These are phyloP conservation scores for Parasteatoda lunata DNA, from an alignment of 2,888 invertebrate genomes.

Conservation along the genomic window DNA sequence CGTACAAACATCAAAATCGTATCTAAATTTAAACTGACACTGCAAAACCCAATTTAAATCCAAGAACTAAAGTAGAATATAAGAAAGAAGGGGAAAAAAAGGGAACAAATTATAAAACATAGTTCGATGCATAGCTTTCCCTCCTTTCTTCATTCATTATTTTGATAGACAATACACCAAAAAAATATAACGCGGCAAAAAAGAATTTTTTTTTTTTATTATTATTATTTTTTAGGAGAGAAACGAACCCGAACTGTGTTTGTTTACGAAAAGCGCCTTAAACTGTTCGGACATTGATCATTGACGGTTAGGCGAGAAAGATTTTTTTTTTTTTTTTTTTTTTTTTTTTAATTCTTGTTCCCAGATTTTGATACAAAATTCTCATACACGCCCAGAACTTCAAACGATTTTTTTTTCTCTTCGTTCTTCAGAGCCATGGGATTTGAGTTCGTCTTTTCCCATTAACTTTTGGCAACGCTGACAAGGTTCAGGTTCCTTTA, in stretches of 20 bases:
- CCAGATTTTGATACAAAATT: conserved; percentile 24
- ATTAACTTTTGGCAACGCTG: conserved; percentile 37
- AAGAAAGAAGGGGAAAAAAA: not conserved
- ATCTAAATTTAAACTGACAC: too few species aligned
- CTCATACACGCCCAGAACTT: conserved; percentile 7
- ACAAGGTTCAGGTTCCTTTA: conserved; percentile 24
- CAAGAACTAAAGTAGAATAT: too few species aligned
- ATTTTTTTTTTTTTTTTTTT: conserved; percentile 12
- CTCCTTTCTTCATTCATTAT: not conserved
- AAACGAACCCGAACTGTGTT: not conserved
- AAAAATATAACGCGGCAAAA: not conserved
- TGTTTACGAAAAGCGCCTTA: conserved; percentile 1
- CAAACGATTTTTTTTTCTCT: conserved; percentile 6
- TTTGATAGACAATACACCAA: not conserved
- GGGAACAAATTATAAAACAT: not conserved
- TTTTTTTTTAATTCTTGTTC: not conserved
- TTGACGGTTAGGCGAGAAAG: not conserved
- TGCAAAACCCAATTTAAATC: too few species aligned
- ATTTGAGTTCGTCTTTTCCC: conserved; percentile 45
- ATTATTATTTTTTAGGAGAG: not conserved
- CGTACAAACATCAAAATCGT: too few species aligned
- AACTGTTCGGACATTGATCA: conserved; percentile 26
- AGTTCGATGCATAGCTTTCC: not conserved
- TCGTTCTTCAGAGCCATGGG: not conserved
- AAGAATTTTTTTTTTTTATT: not conserved